Evolutionary conservation across 2,797 vertebrate species (phyloP).

Genomic region (Hyperoplus lanceolatus): DNA sequence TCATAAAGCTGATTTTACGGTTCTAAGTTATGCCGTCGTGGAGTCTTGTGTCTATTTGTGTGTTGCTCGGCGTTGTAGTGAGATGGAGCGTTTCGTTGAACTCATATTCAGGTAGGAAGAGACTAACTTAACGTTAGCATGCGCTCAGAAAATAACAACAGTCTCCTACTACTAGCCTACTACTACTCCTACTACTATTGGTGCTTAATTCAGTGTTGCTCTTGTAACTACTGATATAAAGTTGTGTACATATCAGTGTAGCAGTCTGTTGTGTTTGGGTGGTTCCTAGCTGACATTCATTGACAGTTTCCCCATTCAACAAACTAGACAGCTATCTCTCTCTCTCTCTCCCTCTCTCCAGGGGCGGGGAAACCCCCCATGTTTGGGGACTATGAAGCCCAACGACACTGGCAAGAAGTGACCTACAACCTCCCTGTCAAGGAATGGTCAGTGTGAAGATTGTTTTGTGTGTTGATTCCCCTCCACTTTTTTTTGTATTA

Average conservation of each 20-base stretch:
- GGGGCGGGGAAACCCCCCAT: constrained; percentile 94
- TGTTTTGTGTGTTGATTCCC: constrained; percentile 2
- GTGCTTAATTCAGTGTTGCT: neutral
- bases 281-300: neutral
- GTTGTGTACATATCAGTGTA: neutral
- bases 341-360: constrained; percentile 55
- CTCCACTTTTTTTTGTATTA: no score
- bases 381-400: constrained; percentile 99
- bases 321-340: constrained; percentile 40
- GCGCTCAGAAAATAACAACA: neutral
- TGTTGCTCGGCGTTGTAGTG: constrained; percentile 88
- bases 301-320: constrained; percentile 11
- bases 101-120: constrained; percentile 92
- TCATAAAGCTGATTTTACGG: neutral
- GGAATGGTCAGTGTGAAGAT: constrained; percentile 89
- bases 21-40: constrained; percentile 89
- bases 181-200: no score
- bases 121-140: neutral
- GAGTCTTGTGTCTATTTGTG: constrained; percentile 84
- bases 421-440: constrained; percentile 93
- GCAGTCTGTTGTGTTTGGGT: neutral
- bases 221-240: neutral
- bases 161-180: no score
- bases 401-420: constrained; percentile 99
- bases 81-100: constrained; percentile 96